Evolutionary conservation across 2,113 vertebrate genomes (phyloP).

Genomic region (Marcusenius ussheri): DNA sequence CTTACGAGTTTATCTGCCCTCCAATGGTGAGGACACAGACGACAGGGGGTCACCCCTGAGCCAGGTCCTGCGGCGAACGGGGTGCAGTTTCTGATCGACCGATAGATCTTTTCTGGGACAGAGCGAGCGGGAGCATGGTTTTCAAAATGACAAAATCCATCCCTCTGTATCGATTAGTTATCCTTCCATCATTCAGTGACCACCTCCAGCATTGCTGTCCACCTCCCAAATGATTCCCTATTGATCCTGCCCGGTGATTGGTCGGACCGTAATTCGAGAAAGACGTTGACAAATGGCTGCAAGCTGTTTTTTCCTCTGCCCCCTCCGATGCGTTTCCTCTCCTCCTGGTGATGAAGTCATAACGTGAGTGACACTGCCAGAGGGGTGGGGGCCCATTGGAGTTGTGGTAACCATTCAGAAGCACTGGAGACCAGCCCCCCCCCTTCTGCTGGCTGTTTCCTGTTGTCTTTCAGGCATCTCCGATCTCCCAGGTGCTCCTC

Average conservation of each 20-base stretch:
- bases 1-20: background rate
- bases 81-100: slow-evolving; percentile 36
- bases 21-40: background rate
- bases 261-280: slow-evolving; percentile 69
- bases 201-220: slow-evolving; percentile 51
- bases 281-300: slow-evolving; percentile 77
- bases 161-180: slow-evolving; percentile 61
- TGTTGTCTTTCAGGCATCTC: slow-evolving; percentile 36
- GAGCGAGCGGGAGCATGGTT: slow-evolving; percentile 50
- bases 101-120: slow-evolving; percentile 34
- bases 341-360: slow-evolving; percentile 68
- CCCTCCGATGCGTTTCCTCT: slow-evolving; percentile 38
- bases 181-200: slow-evolving; percentile 59
- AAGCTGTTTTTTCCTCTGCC: slow-evolving; percentile 58
- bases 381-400: slow-evolving; percentile 45
- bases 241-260: slow-evolving; percentile 74
- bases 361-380: slow-evolving; percentile 50
- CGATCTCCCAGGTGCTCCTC: background rate
- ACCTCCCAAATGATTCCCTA: slow-evolving; percentile 63
- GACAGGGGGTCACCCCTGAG: background rate
- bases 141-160: slow-evolving; percentile 63
- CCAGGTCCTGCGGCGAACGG: background rate
- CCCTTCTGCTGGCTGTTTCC: slow-evolving; percentile 23
- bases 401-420: slow-evolving; percentile 52
- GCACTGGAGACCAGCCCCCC: slow-evolving; percentile 42